Evolutionary conservation across 1,140 invertebrate species (phyloP).

Genomic region (Euschistus heros): DNA sequence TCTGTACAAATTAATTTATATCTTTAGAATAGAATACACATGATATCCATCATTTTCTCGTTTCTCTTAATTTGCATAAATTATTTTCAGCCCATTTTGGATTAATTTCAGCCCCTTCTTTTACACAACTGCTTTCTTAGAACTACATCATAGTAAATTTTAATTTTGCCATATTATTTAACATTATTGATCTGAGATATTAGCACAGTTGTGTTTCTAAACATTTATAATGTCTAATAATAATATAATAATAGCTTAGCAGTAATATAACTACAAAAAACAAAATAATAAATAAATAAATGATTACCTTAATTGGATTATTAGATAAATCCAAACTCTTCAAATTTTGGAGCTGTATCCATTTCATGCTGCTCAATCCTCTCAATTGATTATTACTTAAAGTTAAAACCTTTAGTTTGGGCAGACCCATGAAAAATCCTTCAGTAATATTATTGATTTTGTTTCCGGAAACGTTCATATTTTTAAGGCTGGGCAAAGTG

Average conservation of each 20-base stretch:
- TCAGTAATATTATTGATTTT: conserved; percentile 49
- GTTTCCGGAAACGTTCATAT: conserved; percentile 65
- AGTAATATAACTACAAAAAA: not conserved
- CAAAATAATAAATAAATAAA: not conserved
- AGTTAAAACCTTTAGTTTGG: conserved; percentile 50
- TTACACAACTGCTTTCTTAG: too few relatives aligned
- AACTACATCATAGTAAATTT: too few relatives aligned
- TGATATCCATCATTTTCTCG: too few relatives aligned
- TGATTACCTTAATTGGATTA: conserved; percentile 47
- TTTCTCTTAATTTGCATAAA: too few relatives aligned
- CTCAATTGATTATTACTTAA: conserved; percentile 55
- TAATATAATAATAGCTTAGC: not conserved
- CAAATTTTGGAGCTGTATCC: conserved; percentile 43
- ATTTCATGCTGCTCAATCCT: conserved; percentile 50
- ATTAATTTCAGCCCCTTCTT: too few relatives aligned
- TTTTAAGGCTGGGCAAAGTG: conserved; percentile 56
- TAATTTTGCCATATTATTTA: too few relatives aligned
- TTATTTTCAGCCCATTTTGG: too few relatives aligned
- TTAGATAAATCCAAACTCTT: conserved; percentile 50
- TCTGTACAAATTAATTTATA: too few relatives aligned
- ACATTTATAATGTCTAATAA: too few relatives aligned
- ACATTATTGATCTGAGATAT: too few relatives aligned
- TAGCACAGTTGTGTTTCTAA: too few relatives aligned
- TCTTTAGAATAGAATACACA: too few relatives aligned
- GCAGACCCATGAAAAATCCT: conserved; percentile 50